Percentiles rank a stretch among this genome's conserved stretches.
Evolutionary conservation across 2,888 invertebrate species (phyloP).

Genomic region (Drosophila emarginata): DNA sequence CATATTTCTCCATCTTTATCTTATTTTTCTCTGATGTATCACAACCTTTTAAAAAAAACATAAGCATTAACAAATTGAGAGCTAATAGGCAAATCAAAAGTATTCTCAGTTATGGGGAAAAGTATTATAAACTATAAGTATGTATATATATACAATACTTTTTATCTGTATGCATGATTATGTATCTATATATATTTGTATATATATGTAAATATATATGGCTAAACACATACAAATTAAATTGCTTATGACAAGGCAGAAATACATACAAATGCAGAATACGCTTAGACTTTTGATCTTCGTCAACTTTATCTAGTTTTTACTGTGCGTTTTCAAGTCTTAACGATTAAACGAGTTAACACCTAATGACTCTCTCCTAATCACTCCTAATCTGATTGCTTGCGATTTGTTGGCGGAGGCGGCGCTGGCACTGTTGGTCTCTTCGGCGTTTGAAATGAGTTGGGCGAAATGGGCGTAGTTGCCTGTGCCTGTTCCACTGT

Average conservation of each 20-base stretch:
- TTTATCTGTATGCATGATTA: conserved; percentile 8
- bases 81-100: conserved; percentile 48
- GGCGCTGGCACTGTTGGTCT: conserved; percentile 80
- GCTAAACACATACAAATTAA: conserved; percentile 66
- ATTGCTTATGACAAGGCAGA: conserved; percentile 66
- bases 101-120: conserved; percentile 54
- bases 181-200: conserved; percentile 41
- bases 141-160: conserved; percentile 23
- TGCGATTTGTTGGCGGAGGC: conserved; percentile 77
- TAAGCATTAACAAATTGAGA: conserved; percentile 59
- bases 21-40: conserved; percentile 49
- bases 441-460: conserved; percentile 77
- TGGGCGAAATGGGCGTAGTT: conserved; percentile 78
- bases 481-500: conserved; percentile 54
- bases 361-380: conserved; percentile 46
- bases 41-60: conserved; percentile 68
- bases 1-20: conserved; percentile 15
- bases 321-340: conserved; percentile 62
- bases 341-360: conserved; percentile 48
- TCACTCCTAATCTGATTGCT: conserved; percentile 64
- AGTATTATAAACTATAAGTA: conserved; percentile 59
- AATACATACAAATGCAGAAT: conserved; percentile 77
- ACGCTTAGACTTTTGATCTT: conserved; percentile 36
- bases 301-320: conserved; percentile 38
- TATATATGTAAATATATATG: conserved; percentile 46